Base-by-base conservation (phyloP, 2,797 vertebrate genomes). In the Enteromius unitaeniatus region DNA sequence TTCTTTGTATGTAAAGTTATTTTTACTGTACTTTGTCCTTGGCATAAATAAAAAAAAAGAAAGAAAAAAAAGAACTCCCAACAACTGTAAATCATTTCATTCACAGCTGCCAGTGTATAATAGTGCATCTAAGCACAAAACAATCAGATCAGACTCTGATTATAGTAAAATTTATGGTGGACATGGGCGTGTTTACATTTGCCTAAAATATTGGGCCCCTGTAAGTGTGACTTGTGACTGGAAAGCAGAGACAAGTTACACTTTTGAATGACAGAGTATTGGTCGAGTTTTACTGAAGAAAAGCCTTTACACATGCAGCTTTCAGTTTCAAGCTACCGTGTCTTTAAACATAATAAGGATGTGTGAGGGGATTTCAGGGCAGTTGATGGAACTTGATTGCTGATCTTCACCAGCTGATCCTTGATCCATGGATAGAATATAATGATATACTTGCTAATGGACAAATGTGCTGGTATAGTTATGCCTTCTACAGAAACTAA, bases 221-320 rank as follows among this genome's bases (percentile, higher is more conserved):
- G 1, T n/a, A 42, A 19, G 15, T 53, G 49, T 82, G 69, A 76
- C 77, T 76, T 42, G 1, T 19, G 58, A 84, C 31, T 21, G 37
- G 67, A 81, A 77, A 49, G 53, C 45, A 21, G 64, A 53, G 62
- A 81, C 73, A 26, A 81, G n/a, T 60, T 37, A 40, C n/a, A 28
- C 60, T 84, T 70, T 82, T 11, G 13, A 74, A 82, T 78, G 73
- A 21, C 34, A 14, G 40, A 47, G 68, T 8, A 55, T 62, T 49
- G 76, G 40, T 31, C 19, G 6, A 69, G 72, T 7, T 34, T 26
- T 3, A 26, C 31, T 13, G 53, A 47, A 40, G 40, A 55, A 53
- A 53, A 42, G n/a, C 47, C 1, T 80, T 78, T 70, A n/a, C 62
- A 4, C 31, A 21, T 23, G 14, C 26, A 34, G 49, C n/a, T 21